Conservation (phyloP, 2,888 invertebrate genomes). For the Coecobrya sp. region DNA sequence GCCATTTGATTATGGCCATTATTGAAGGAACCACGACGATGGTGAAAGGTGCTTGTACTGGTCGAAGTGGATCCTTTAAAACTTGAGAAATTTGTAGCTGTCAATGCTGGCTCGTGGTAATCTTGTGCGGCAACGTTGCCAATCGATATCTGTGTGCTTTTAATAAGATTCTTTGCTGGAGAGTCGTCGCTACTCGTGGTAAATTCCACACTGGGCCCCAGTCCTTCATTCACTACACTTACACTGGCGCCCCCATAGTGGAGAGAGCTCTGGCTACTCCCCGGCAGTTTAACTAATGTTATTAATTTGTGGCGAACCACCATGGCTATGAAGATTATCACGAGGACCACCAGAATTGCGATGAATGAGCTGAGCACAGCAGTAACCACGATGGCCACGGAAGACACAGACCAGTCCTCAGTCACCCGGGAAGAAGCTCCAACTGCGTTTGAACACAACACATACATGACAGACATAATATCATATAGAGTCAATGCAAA, state of each 20-base stretch:
- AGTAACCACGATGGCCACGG: conserved; percentile 85
- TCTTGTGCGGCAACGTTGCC: conserved; percentile 50
- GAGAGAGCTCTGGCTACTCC: conserved; percentile 72
- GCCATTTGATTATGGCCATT: conserved; percentile 83
- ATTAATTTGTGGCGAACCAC: conserved; percentile 84
- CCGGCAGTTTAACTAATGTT: conserved; percentile 79
- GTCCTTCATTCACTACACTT: conserved; percentile 71
- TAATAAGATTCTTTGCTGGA: conserved; percentile 73
- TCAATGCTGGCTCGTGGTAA: conserved; percentile 62
- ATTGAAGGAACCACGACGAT: conserved; percentile 66
- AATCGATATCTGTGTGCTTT: conserved; percentile 73
- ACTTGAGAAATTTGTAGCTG: conserved; percentile 71
- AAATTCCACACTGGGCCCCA: conserved; percentile 71
- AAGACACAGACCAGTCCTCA: conserved; percentile 80
- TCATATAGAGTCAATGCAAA: conserved; percentile 17
- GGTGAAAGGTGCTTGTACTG: conserved; percentile 72
- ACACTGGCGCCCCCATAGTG: conserved; percentile 76
- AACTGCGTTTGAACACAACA: conserved; percentile 50
- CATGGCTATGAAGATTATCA: conserved; percentile 84
- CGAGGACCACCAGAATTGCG: conserved; percentile 85
- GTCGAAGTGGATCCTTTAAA: conserved; percentile 74
- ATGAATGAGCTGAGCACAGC: conserved; percentile 86
- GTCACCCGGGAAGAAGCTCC: conserved; percentile 77
- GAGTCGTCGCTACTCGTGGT: conserved; percentile 74
- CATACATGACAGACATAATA: neutral